Conservation (phyloP, 2,113 vertebrate genomes). For the Nothobranchius kuhntae region DNA sequence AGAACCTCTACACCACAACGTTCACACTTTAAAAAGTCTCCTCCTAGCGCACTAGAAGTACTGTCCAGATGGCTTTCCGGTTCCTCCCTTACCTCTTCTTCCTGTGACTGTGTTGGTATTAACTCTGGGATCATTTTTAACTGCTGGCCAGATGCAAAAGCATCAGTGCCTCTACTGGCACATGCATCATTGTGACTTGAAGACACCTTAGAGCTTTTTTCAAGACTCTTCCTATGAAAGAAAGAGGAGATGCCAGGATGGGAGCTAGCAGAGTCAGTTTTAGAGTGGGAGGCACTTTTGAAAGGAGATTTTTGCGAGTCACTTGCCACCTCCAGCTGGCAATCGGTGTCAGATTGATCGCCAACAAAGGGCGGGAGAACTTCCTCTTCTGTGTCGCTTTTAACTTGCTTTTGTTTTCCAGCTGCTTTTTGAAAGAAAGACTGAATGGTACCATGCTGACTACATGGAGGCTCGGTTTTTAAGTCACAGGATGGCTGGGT, state of each 20-base stretch:
- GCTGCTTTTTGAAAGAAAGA: slow-evolving; percentile 87
- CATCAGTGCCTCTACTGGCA: not conserved
- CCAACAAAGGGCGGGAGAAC: not conserved
- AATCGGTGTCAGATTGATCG: slow-evolving; percentile 4
- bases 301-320: not conserved
- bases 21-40: slow-evolving; percentile 85
- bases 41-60: slow-evolving; percentile 33
- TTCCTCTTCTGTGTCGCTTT: slow-evolving; percentile 18
- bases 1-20: slow-evolving; percentile 83
- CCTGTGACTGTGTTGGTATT: not conserved
- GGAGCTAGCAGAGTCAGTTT: slow-evolving; percentile 4
- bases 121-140: not conserved
- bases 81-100: slow-evolving; percentile 22
- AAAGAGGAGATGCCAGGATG: slow-evolving; percentile 64
- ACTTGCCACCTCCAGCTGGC: slow-evolving; percentile 6
- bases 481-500: slow-evolving; percentile 32
- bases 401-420: slow-evolving; percentile 70
- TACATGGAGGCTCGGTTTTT: slow-evolving; percentile 52
- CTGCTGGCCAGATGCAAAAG: slow-evolving; percentile 3
- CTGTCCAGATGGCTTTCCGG: not conserved
- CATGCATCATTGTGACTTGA: not conserved
- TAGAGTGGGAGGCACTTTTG: slow-evolving; percentile 5
- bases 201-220: slow-evolving; percentile 33
- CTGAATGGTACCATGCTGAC: slow-evolving; percentile 77
- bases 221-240: slow-evolving; percentile 68